Evolutionary conservation across 2,888 invertebrate species (phyloP), one percentile per base, ranked within the genome.

Genomic region (Andrena haemorrhoa): DNA sequence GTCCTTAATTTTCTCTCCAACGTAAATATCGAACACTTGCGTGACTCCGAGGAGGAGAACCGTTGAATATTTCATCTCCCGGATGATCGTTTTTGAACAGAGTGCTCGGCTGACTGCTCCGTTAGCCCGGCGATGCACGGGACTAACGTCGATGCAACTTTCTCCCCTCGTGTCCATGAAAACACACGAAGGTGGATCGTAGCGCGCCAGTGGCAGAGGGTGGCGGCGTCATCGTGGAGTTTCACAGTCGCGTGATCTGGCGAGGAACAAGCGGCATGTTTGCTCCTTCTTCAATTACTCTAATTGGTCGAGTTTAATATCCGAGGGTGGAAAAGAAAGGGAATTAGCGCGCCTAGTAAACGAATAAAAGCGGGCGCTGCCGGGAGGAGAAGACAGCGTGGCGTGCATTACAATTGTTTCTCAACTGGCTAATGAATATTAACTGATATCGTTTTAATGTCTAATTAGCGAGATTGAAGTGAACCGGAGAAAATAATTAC

Each of bases 271-370:
- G 60, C 63, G 56, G 65, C 75, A 47, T 73, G 75, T 73, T 79
- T 66, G 33, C 73, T 66, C 73, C 23, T 80, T 76, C 75, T 74
- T 73, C 80, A 77, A 83, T 86, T 86, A 83, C 72, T 63, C 64
- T 86, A 86, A 86, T 86, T 83, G 70, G 69, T 51, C 63, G 75
- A 56, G 64, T 75, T 73, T 81, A 75, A 77, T 76, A 66, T 65
- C 29, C 53, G 29, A 61, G 31, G 53, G 12, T 16, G 33, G 12
- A 35, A 31, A 76, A 41, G 51, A 47, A 51, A 16, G 60, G 0
- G 56, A 33, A 56, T 49, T n/a, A 20, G 33, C 33, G 31, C 12
- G 7, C 49, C 33, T 41, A 16, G 31, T 65, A 56, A 56, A 58
- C 71, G 49, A 77, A 66, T 41, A 53, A 75, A 63, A 26, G 63